These are phyloP conservation scores for Cairina moschata DNA, from an alignment of 2,113 vertebrate genomes.

Conservation along the genomic window DNA sequence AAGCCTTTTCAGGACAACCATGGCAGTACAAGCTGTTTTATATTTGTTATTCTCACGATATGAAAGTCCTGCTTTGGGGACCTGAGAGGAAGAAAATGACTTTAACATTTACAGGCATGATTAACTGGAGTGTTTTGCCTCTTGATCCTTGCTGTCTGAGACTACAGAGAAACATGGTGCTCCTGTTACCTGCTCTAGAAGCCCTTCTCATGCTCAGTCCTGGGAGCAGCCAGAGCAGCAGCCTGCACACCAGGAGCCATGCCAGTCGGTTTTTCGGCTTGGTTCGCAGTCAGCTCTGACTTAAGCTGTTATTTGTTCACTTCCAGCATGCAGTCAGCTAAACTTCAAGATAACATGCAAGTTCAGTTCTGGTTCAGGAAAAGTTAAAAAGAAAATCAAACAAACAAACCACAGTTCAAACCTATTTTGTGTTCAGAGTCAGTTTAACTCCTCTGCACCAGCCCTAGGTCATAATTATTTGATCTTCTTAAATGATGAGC, in stretches of 20 bases:
- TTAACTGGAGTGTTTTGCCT: conserved; percentile 33
- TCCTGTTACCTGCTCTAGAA: conserved; percentile 15
- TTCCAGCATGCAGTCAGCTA: conserved; percentile 34
- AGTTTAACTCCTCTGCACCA: conserved; percentile 8
- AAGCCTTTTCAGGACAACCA: neutral
- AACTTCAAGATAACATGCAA: conserved; percentile 15
- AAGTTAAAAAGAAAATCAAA: conserved; percentile 13
- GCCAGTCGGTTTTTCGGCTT: neutral
- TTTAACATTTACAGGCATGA: conserved; percentile 56
- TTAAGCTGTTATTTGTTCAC: conserved; percentile 37
- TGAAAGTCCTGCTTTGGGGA: conserved; percentile 16
- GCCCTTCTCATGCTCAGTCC: neutral
- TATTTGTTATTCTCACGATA: conserved; percentile 52
- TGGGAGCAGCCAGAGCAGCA: conserved; percentile 3
- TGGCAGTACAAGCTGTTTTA: neutral
- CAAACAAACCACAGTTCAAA: neutral
- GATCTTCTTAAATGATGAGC: neutral
- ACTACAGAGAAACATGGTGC: conserved; percentile 31
- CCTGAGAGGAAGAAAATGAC: conserved; percentile 46
- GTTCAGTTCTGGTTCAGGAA: conserved; percentile 51
- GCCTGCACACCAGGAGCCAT: conserved; percentile 20
- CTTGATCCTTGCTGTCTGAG: conserved; percentile 31
- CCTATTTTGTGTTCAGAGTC: neutral
- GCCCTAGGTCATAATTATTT: neutral
- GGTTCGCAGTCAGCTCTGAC: neutral